Evolutionary conservation across 2,113 vertebrate genomes (phyloP).

Genomic region (Delphinapterus leucas): DNA sequence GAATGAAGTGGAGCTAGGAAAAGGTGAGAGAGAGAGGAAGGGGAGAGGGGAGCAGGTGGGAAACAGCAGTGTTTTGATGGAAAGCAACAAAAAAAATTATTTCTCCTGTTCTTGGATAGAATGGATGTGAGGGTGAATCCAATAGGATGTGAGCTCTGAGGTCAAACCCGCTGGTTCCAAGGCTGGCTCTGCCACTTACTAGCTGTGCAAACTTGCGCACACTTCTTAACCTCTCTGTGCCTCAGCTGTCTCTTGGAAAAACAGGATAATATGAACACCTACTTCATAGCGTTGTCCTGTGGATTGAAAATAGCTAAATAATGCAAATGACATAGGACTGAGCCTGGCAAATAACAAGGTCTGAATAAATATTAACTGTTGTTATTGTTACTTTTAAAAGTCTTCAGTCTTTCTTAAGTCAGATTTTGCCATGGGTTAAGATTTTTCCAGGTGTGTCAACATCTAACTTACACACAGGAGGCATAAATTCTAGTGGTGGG

Average conservation of each 20-base stretch:
- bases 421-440: background rate
- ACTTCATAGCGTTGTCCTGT: background rate
- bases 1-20: background rate
- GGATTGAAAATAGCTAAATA: background rate
- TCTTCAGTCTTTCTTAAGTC: background rate
- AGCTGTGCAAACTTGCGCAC: background rate
- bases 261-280: background rate
- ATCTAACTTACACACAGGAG: background rate
- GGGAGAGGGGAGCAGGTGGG: accelerated
- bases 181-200: background rate
- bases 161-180: background rate
- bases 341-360: background rate
- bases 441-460: background rate
- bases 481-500: background rate
- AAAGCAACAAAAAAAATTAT: background rate
- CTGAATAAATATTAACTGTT: background rate
- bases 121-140: background rate
- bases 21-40: background rate
- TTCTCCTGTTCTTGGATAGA: background rate
- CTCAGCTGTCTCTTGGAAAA: background rate
- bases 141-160: background rate
- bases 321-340: background rate
- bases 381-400: background rate
- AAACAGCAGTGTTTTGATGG: background rate
- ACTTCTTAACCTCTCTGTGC: background rate